These are phyloP conservation scores for Eristalis tenax DNA, from an alignment of 2,888 invertebrate genomes.

Conservation along the genomic window DNA sequence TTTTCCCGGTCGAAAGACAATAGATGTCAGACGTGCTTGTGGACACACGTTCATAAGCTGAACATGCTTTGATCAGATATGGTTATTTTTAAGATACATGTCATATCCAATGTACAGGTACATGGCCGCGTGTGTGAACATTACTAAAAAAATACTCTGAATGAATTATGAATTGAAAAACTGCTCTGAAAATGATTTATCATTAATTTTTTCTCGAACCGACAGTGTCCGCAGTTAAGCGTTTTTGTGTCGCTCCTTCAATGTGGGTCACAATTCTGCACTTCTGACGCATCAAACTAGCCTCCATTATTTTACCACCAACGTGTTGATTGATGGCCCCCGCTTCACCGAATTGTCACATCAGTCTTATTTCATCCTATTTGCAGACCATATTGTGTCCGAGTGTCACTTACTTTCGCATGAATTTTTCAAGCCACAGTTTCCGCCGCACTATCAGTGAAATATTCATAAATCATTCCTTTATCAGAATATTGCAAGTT, in stretches of 20 bases:
- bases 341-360: neutral
- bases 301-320: neutral
- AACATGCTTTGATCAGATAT: too few relatives aligned
- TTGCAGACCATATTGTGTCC: neutral
- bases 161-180: too few relatives aligned
- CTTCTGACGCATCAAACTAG: neutral
- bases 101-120: too few relatives aligned
- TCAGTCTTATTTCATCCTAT: neutral
- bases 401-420: neutral
- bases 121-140: too few relatives aligned
- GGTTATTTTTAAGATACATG: too few relatives aligned
- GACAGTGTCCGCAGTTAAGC: neutral
- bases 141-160: too few relatives aligned
- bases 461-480: slow-evolving; percentile 36
- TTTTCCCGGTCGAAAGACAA: too few relatives aligned
- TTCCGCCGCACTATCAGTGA: neutral
- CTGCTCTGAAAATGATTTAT: too few relatives aligned
- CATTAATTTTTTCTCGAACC: neutral
- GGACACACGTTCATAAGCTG: too few relatives aligned
- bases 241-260: neutral
- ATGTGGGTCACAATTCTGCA: neutral
- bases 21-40: too few relatives aligned
- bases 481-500: slow-evolving; percentile 43
- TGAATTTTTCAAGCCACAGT: neutral
- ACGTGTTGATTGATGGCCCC: neutral